Evolutionary conservation across 2,888 invertebrate species (phyloP), one percentile per base, ranked within the genome.

Genomic region (Cremastobaeus sp.): DNA sequence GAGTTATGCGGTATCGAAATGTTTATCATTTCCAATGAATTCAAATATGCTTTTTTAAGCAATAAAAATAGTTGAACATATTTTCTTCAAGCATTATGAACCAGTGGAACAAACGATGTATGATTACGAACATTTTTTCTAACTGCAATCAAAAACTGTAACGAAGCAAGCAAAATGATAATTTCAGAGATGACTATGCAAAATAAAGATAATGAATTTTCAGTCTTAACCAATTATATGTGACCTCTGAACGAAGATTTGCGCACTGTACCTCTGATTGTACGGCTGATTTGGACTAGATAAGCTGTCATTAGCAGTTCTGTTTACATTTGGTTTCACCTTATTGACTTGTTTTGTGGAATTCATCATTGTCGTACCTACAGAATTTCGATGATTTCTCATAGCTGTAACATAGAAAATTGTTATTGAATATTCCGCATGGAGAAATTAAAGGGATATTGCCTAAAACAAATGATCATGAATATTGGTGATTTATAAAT

Each of bases 341-440:
- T 95, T 95, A 90, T 95, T 95, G 86, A 95, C 94, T 89, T 95
- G 95, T 85, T 95, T 93, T 78, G 93, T 92, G 37, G 93, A 94
- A 86, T 94, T 94, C 88, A 93, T 92, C 83, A 93, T 90, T 79
- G 91, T 91, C 76, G 91, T 91, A 87, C 92, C 91, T 62, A 92
- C 91, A 77, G 92, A 93, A 85, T 92, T 93, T 78, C 95, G 91
- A 84, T 93, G 94, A 87, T 94, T 94, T 77, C 95, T 94, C 88
- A 94, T 92, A 87, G 94, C 95, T 95, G 89, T 21, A 82, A 84
- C 74, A 68, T 2, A 77, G 18, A 43, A 37, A 25, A 39, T 39
- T 20, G 59, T 47, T 25, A 47, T 60, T 52, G 9, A 68, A 37
- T 41, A 39, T 60, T 48, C 39, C 12, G 12, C 17, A 17, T 11